Evolutionary conservation across 1,140 invertebrate species (phyloP), one percentile per base, ranked within the genome.

Genomic region (Drosophila murphyi): DNA sequence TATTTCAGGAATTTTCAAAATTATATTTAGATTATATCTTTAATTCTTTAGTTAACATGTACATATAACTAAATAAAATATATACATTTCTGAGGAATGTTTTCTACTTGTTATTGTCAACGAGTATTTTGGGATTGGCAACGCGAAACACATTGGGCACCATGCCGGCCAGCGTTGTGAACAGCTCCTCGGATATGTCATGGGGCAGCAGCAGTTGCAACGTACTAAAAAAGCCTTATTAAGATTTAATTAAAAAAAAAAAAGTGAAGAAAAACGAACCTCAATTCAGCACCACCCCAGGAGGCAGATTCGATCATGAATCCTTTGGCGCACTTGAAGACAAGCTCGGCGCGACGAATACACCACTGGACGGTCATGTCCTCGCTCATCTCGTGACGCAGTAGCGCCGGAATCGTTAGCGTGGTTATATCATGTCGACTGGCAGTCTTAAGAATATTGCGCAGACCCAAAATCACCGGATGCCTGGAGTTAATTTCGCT

Each of bases 271-370:
- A 5, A 12, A 98, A 90, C 97, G 96, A 2, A 87, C 83, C 83
- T 87, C 32, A 98, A 95, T 91, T 98, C 97, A 8, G 97, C 96
- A 20, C 97, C 97, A 69, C 97, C 97, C 96, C 96, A 97, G 1
- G 96, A 97, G 4, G 97, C 96, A 95, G 98, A 98, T 94, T 99
- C 98, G 92, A 99, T 99, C 97, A 99, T 98, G 92, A 99, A 99
- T 0, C 98, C 99, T 94, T 99, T 99, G 20, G 99, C 96, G 94
- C 98, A 99, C 93, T 99, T 99, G 85, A 99, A 98, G 65, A 99
- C 96, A 67, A 99, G 93, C 93, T 99, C 99, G 0, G 98, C 98
- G 80, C 99, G 93, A 90, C 98, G 97, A 78, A 97, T 95, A 93
- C 98, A 99, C 98, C 98, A 99, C 20, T 96, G 95, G 43, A 98